Evolutionary conservation across 1,140 invertebrate genomes (phyloP), one percentile per base, ranked within the genome.

Genomic region (Nasonia giraulti): DNA sequence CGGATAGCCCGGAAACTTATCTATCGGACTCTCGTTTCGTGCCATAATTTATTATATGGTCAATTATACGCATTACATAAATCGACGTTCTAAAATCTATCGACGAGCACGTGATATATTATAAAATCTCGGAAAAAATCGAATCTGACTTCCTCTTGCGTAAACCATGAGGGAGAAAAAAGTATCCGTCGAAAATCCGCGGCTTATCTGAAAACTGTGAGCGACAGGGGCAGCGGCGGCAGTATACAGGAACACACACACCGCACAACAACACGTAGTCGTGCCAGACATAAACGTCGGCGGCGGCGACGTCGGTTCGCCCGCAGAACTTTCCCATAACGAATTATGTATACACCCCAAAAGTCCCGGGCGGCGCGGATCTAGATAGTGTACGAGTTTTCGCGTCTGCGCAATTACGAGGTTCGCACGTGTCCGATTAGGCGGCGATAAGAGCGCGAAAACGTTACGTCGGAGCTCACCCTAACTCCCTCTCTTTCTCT

Each of bases 311-410:
- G 55, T 62, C 20, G 27, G 27, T 12, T 73, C 10, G 10, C 69
- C 69, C 27, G 40, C 40, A 47, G 33, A 55, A 78, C 44, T 78
- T 78, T 78, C 76, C 76, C 76, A 78, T 78, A 55, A 55, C 76
- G 76, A 78, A 78, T 78, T 31, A 31, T 44, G 40, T 37, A 76
- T 76, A 76, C 33, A 76, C 74, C 33, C 55, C 55, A 20, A 62
- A 62, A 62, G 55, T 62, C 74, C 20, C 74, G 33, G 20, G 33
- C 76, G 40, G 33, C 76, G 40, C 75, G 44, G 66, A 80, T 80
- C 79, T 80, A 80, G 79, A 80, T 80, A 69, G 68, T 11, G 27
- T 27, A 23, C 50, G 77, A 33, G 77, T 79, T 79, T 79, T 79
- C 77, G 50, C 77, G 50, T n/a, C 20, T 10, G n/a, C 77, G 50